A percentile compares a stretch with the other conserved stretches of the same genome.
Conservation (phyloP, 2,797 vertebrate genomes). For the Anolis apletophallus region DNA sequence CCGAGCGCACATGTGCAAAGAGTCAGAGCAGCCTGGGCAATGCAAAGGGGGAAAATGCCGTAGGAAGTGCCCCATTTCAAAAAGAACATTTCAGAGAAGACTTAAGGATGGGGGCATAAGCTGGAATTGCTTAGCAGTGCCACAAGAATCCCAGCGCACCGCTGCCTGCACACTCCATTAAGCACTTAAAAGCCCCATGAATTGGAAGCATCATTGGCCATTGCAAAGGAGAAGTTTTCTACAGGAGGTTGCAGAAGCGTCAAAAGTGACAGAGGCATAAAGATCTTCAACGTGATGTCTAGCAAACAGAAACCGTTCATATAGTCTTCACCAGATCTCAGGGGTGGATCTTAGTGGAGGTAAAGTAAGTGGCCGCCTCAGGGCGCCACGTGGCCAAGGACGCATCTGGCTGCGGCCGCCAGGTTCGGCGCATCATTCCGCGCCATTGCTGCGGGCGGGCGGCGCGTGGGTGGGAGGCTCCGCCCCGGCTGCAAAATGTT, state of each 20-base stretch:
- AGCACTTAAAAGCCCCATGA: slow-evolving; percentile 11
- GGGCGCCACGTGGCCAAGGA: no score
- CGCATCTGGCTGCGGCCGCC: no score
- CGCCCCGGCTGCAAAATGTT: no score
- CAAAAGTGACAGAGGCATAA: not conserved
- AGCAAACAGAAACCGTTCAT: not conserved
- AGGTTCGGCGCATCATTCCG: no score
- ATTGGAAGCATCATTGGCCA: not conserved
- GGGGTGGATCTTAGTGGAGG: no score
- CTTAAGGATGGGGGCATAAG: not conserved
- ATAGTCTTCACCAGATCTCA: not conserved
- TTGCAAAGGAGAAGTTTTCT: not conserved
- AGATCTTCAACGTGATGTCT: not conserved
- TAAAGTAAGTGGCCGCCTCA: no score
- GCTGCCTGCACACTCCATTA: slow-evolving; percentile 4
- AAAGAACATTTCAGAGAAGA: not conserved
- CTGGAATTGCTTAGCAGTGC: not conserved
- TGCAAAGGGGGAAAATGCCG: no score
- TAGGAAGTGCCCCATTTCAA: not conserved
- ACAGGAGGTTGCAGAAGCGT: not conserved
- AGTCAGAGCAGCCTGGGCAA: no score
- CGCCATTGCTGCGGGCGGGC: no score
- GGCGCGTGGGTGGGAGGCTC: no score
- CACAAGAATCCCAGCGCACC: not conserved
- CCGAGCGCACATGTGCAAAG: not conserved